Evolutionary conservation across 2,797 vertebrate species (phyloP).

Genomic region (Anguilla pacifica): DNA sequence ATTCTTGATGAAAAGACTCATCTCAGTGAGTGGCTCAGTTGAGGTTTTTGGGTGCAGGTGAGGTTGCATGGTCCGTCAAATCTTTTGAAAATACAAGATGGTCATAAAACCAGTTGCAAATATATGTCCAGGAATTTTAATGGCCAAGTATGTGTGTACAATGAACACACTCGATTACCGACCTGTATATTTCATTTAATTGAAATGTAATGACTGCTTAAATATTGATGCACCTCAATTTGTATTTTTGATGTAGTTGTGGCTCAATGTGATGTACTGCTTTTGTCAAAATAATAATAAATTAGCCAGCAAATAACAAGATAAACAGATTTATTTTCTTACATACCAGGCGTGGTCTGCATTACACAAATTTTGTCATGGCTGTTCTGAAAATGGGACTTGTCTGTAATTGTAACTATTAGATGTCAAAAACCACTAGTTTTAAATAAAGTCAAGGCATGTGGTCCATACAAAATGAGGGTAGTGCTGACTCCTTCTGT

Average conservation of each 20-base stretch:
- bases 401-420: background rate
- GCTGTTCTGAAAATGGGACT: background rate
- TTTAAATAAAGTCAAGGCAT: background rate
- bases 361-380: background rate
- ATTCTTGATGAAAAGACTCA: background rate
- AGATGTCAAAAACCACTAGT: background rate
- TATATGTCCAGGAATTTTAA: too few species aligned
- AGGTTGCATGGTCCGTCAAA: too few species aligned
- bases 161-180: too few species aligned
- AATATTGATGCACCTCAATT: background rate
- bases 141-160: too few species aligned
- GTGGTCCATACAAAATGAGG: background rate
- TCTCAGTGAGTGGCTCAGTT: background rate
- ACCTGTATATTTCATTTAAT: background rate
- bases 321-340: background rate
- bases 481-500: slow-evolving; percentile 17
- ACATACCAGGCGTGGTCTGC: background rate
- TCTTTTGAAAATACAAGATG: too few species aligned
- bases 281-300: background rate
- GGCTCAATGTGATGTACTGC: background rate
- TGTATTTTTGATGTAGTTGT: background rate
- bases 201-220: background rate
- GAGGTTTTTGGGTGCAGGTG: too few species aligned
- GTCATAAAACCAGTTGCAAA: too few species aligned
- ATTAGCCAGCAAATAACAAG: background rate